A percentile compares a stretch with the other conserved stretches of the same genome.
Conservation (phyloP, 1,140 invertebrate genomes). For the Tetranychus cinnabarinus region DNA sequence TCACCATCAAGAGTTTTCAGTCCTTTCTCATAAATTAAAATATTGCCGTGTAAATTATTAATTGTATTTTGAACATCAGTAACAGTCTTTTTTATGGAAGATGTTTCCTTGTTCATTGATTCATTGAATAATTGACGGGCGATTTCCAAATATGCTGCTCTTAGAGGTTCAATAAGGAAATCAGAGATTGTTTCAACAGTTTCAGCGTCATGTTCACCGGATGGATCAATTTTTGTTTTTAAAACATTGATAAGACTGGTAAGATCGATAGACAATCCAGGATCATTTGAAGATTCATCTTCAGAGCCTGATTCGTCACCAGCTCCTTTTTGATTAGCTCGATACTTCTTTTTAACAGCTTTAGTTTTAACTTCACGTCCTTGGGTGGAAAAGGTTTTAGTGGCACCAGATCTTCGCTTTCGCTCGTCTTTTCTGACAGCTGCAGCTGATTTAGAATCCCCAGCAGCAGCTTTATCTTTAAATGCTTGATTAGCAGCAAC, state of each 20-base stretch:
- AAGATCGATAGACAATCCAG: not conserved
- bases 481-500: constrained; percentile 7
- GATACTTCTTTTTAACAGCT: constrained; percentile 47
- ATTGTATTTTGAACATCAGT: constrained; percentile 55
- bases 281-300: not conserved
- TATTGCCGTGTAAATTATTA: constrained; percentile 41
- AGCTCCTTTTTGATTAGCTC: constrained; percentile 16
- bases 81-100: constrained; percentile 37
- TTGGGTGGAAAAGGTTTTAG: constrained; percentile 49
- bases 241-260: not conserved
- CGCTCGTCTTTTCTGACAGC: constrained; percentile 36
- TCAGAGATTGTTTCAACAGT: not conserved
- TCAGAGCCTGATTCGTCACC: not conserved
- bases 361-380: constrained; percentile 87
- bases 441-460: constrained; percentile 22
- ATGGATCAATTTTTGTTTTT: not conserved
- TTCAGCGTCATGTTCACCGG: not conserved
- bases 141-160: constrained; percentile 22
- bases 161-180: constrained; percentile 15
- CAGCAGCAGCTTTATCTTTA: constrained; percentile 23
- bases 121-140: constrained; percentile 42
- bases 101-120: constrained; percentile 33
- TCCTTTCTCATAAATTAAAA: constrained; percentile 62
- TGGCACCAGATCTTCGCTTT: constrained; percentile 28
- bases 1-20: constrained; percentile 36